Base-by-base conservation (phyloP, 2,797 vertebrate species). In the Brachyrhaphis roseni region DNA sequence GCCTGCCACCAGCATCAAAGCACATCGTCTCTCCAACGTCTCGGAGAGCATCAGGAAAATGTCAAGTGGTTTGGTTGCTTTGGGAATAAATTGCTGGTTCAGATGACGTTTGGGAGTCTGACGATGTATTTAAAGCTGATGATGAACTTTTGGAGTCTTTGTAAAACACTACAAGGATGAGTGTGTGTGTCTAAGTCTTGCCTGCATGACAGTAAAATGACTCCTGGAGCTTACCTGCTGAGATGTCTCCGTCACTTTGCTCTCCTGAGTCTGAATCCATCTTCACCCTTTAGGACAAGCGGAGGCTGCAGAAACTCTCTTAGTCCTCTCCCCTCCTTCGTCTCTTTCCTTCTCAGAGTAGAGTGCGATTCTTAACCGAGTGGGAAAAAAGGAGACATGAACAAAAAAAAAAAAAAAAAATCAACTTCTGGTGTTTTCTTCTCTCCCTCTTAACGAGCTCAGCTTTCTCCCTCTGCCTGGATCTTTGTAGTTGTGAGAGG, bases 231-330 rank as follows among this genome's bases (percentile, higher is more conserved):
- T 94, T 96, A 98, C 97, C 98, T 97, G 97, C 91, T 72, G 96
- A 95, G 80, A 97, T 92, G 90, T 98, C 98, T 90, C 97, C 97
- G 82, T 99, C 98, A 93, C 98, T 98, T 93, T 98, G 97, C 92
- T 98, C 98, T 72, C 96, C 98, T 31, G 98, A 99, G 94, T 99
- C 98, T 82, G 97, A 98, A 93, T 99, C 98, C 98, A 99, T 99
- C 95, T 94, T 94, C 86, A 34, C 77, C 84, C 84, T 90, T 81
- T 84, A 87, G 86, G 92, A 85, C 86, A 55, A 79, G 81, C 47
- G 75, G 85, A 91, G 81, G 84, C 81, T 90, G 80, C 83, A 90
- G 84, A 90, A 89, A 77, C 82, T 91, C 84, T 89, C 72, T 76
- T 81, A 82, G 82, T 80, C 83, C 85, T 83, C 64, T 81, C 51